These are phyloP conservation scores for Hemicentrotus pulcherrimus DNA, from an alignment of 35 echinoderm and acorn worm genomes.

Conservation along the genomic window DNA sequence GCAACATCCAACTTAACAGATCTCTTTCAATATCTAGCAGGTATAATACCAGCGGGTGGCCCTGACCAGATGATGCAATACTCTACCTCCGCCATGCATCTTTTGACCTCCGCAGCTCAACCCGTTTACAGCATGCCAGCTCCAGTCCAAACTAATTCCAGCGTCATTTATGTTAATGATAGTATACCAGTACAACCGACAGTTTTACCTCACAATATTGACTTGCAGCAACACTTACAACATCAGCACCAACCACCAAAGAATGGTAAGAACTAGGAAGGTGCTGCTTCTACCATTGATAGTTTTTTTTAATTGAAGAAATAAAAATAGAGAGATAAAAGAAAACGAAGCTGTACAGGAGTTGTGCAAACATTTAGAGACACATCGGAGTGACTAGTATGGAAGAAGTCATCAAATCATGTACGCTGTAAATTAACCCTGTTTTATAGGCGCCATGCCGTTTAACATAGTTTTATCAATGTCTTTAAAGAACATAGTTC, in stretches of 20 bases:
- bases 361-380: neutral
- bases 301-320: no score
- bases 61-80: constrained; percentile 28
- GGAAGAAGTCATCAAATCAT: neutral
- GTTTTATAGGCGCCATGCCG: no score
- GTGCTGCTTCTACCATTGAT: neutral
- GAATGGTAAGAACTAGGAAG: neutral
- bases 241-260: neutral
- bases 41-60: neutral
- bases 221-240: constrained; percentile 28
- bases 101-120: neutral
- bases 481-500: no score
- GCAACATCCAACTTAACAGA: neutral
- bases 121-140: neutral
- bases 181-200: neutral
- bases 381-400: neutral
- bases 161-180: constrained; percentile 22
- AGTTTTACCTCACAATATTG: constrained; percentile 6
- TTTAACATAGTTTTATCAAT: no score
- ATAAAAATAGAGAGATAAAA: no score
- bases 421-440: no score
- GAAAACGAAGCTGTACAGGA: no score
- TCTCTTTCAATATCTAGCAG: neutral
- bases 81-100: neutral
- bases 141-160: neutral